Conservation (phyloP, 2,797 vertebrate species). For the Fistularia tabacaria region DNA sequence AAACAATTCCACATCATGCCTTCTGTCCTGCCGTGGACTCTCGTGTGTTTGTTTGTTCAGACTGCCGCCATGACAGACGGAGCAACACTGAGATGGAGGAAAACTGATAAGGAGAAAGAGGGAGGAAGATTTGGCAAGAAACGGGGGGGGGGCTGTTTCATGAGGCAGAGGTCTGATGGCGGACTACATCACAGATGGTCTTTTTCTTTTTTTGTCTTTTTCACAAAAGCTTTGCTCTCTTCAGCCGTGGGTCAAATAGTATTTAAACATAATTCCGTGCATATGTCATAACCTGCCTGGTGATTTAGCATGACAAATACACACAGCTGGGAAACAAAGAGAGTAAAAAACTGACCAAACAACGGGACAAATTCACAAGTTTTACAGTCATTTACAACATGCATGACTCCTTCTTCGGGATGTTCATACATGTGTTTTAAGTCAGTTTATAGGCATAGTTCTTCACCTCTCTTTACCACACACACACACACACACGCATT, state of each 20-base stretch:
- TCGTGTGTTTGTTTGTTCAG: constrained; percentile 69
- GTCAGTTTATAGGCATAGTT: too few species aligned
- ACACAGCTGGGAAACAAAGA: not conserved
- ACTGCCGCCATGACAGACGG: constrained; percentile 65
- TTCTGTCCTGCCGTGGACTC: constrained; percentile 56
- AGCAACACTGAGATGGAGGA: constrained; percentile 45
- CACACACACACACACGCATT: too few species aligned
- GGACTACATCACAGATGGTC: constrained; percentile 65
- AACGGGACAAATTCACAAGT: not conserved
- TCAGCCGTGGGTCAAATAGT: constrained; percentile 39
- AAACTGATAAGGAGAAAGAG: constrained; percentile 32
- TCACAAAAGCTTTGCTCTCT: constrained; percentile 54
- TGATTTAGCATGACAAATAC: constrained; percentile 16
- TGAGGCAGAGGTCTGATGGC: constrained; percentile 44
- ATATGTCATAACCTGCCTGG: constrained; percentile 36
- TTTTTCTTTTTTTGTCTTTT: constrained; percentile 52
- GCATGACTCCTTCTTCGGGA: too few species aligned
- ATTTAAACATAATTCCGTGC: constrained; percentile 50
- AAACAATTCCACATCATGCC: constrained; percentile 65
- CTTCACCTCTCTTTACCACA: too few species aligned
- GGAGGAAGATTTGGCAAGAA: constrained; percentile 13
- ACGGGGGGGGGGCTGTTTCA: constrained; percentile 21
- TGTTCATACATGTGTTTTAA: too few species aligned
- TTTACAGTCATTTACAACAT: too few species aligned
- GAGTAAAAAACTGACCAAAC: not conserved